These are phyloP conservation scores for Scalopus aquaticus DNA, from an alignment of 2,113 vertebrate genomes.

Conservation along the genomic window DNA sequence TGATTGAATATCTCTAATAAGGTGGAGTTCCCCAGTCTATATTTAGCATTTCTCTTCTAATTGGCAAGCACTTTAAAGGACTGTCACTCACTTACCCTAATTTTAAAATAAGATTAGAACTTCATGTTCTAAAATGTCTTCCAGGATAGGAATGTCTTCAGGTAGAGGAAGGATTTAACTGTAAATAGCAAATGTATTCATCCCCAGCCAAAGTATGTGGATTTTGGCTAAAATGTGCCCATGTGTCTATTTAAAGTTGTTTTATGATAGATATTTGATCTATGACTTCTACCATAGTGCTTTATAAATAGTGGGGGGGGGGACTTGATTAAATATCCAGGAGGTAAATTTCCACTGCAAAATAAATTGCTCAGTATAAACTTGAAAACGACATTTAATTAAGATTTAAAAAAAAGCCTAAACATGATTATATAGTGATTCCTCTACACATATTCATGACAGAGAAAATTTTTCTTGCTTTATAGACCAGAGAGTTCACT, in stretches of 20 bases:
- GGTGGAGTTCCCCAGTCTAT: not conserved
- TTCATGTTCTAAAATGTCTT: constrained; percentile 54
- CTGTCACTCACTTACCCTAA: constrained; percentile 7
- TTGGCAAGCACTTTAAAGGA: constrained; percentile 12
- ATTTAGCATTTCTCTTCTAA: constrained; percentile 42
- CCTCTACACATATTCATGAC: not conserved
- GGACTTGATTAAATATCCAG: not conserved
- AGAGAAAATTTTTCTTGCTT: not conserved
- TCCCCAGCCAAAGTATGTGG: constrained; percentile 40
- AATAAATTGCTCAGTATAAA: constrained; percentile 7
- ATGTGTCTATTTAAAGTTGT: not conserved
- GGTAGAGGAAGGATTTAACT: constrained; percentile 59
- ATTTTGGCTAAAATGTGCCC: constrained; percentile 25
- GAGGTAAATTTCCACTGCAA: constrained; percentile 12
- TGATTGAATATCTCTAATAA: constrained; percentile 15
- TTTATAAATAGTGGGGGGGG: constrained; percentile 3
- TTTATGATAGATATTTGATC: not conserved
- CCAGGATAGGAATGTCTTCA: constrained; percentile 7
- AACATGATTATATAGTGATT: not conserved
- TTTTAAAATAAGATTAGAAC: constrained; percentile 47
- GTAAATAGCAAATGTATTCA: constrained; percentile 57
- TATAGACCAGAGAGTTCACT: not conserved
- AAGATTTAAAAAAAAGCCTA: not conserved
- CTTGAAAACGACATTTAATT: constrained; percentile 23
- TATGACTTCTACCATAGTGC: not conserved